These are phyloP conservation scores for Hormiphora californensis DNA, from an alignment of 37 sponge, comb jelly and placozoan genomes.

Conservation along the genomic window DNA sequence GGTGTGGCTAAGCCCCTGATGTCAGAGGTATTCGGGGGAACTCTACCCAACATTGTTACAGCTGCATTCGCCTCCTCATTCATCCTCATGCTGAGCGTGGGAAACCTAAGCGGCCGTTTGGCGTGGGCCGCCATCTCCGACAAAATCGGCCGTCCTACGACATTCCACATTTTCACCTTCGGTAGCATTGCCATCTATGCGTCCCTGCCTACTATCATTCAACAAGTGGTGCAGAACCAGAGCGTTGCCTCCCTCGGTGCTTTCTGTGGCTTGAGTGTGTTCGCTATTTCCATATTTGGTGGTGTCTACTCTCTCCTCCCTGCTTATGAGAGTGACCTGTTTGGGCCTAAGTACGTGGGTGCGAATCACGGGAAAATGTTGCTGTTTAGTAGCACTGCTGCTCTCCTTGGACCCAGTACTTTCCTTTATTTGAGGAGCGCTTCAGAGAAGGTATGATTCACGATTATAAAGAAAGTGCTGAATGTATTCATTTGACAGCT, in stretches of 20 bases:
- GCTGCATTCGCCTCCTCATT: constrained; percentile 50
- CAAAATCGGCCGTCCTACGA: constrained; percentile 45
- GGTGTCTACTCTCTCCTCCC: constrained; percentile 37
- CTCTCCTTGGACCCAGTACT: not conserved
- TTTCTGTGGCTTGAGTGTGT: constrained; percentile 48
- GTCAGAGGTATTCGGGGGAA: constrained; percentile 26
- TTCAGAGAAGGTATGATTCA: not conserved
- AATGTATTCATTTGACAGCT: no score
- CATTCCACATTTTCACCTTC: constrained; percentile 47
- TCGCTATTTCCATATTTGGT: constrained; percentile 41
- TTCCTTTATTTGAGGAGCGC: constrained; percentile 3
- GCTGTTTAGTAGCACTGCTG: constrained; percentile 38
- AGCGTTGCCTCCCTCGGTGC: not conserved
- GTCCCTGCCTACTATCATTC: constrained; percentile 26
- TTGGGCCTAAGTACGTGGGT: constrained; percentile 47
- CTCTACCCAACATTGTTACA: constrained; percentile 17
- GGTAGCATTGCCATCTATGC: constrained; percentile 52
- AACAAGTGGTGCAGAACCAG: not conserved
- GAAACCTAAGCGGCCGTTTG: constrained; percentile 29
- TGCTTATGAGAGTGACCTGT: constrained; percentile 46
- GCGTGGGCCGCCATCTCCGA: constrained; percentile 53
- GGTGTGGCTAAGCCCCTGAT: constrained; percentile 31
- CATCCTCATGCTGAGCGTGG: constrained; percentile 51
- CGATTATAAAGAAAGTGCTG: not conserved
- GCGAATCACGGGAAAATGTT: constrained; percentile 52